These are phyloP conservation scores for Phaenicophaeus curvirostris DNA, from an alignment of 2,797 vertebrate genomes.

Conservation along the genomic window DNA sequence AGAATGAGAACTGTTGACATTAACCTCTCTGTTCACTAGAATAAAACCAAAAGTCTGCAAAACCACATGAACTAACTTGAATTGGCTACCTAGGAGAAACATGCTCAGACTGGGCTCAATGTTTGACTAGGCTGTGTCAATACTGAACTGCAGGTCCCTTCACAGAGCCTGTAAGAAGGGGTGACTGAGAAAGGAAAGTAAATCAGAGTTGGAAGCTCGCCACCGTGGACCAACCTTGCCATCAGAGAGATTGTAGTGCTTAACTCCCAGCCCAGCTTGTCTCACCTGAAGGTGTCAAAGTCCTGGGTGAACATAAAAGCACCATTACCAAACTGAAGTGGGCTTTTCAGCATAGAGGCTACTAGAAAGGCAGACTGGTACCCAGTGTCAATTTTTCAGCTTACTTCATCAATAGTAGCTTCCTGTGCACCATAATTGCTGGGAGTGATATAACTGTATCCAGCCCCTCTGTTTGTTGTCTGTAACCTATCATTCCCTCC, in stretches of 20 bases:
- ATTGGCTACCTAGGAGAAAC: not conserved
- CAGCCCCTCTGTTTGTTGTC: not conserved
- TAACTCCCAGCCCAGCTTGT: not conserved
- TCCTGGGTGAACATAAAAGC: not conserved
- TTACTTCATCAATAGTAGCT: not conserved
- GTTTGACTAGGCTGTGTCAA: not conserved
- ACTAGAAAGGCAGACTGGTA: not conserved
- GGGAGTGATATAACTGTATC: not conserved
- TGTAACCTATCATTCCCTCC: not conserved
- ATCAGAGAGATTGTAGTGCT: not conserved
- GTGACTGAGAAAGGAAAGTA: not conserved
- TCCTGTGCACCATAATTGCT: not conserved
- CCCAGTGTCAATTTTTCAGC: not conserved
- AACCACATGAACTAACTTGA: not conserved
- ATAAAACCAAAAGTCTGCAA: not conserved
- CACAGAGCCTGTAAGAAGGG: rapidly evolving
- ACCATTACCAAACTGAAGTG: not conserved
- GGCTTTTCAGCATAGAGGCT: not conserved
- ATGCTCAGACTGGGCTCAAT: not conserved
- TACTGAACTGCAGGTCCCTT: rapidly evolving
- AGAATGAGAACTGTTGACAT: not conserved
- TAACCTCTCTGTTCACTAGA: not conserved
- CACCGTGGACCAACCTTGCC: not conserved
- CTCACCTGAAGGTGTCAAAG: not conserved
- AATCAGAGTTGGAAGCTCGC: not conserved